Conservation (phyloP, 2,888 invertebrate species). For the Temnothorax unifasciatus region DNA sequence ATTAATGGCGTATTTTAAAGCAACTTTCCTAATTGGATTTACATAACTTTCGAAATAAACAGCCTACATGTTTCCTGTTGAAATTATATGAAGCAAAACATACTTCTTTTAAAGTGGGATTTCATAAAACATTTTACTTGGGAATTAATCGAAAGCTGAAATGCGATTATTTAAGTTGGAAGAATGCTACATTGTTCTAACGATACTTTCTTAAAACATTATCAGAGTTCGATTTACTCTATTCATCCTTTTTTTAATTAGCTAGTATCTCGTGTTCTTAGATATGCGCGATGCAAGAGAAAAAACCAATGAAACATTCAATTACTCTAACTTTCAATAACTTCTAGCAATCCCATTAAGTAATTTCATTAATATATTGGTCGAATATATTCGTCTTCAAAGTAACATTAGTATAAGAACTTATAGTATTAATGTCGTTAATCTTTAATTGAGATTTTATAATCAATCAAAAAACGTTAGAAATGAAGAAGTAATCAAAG, state of each 20-base stretch:
- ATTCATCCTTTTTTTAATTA: constrained; percentile 15
- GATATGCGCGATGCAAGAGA: not conserved
- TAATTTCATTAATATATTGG: constrained; percentile 18
- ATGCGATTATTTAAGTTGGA: constrained; percentile 11
- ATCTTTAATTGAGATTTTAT: not conserved
- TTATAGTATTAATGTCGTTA: not conserved
- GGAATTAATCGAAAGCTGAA: constrained; percentile 3
- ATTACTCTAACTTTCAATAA: constrained; percentile 33
- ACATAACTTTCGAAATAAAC: not conserved
- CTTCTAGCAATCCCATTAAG: not conserved
- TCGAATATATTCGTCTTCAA: not conserved
- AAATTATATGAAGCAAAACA: not conserved
- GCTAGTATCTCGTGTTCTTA: constrained; percentile 1
- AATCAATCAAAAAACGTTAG: constrained; percentile 16
- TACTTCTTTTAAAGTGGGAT: not conserved
- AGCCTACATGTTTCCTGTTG: not conserved
- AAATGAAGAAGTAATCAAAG: not conserved
- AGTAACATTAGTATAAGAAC: not conserved
- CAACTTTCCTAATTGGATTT: constrained; percentile 3
- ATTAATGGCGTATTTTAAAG: not conserved
- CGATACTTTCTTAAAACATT: constrained; percentile 5
- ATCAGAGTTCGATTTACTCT: not conserved
- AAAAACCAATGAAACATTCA: constrained; percentile 21
- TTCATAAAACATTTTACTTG: constrained; percentile 5
- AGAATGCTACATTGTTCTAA: constrained; percentile 1